phyloP scores from a whole-genome alignment of 2,888 invertebrate genomes.

The Lasioglossum oenotherae region DNA sequence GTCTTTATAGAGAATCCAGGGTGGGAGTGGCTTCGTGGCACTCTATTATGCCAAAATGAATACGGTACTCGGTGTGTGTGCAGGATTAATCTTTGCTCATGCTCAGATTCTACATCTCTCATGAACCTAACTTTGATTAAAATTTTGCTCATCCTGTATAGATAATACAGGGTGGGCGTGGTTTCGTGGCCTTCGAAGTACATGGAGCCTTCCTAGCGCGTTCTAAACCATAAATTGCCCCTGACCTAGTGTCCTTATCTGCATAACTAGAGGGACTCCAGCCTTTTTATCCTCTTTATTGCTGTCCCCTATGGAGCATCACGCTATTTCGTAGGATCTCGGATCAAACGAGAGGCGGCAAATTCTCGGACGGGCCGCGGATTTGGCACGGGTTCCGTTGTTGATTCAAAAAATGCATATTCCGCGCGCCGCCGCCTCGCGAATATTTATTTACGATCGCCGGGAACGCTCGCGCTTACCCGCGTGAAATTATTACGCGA shows the following conservation, averaged over 20 bases:
- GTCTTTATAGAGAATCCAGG: too few species aligned
- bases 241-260: not conserved
- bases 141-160: too few species aligned
- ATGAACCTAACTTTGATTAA: too few species aligned
- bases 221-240: not conserved
- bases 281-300: not conserved
- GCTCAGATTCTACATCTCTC: too few species aligned
- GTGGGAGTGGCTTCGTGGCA: too few species aligned
- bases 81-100: too few species aligned
- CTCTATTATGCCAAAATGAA: too few species aligned
- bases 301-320: not conserved
- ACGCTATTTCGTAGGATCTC: not conserved
- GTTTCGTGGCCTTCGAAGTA: not conserved
- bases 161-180: not conserved
- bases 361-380: conserved; percentile 1
- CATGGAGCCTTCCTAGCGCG: not conserved
- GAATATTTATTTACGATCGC: conserved; percentile 45
- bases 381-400: conserved; percentile 19
- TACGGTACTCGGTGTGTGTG: too few species aligned
- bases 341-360: not conserved
- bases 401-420: conserved; percentile 22
- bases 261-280: not conserved
- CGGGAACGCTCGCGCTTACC: not conserved
- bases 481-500: conserved; percentile 42
- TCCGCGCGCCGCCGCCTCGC: not conserved